Percentiles rank a stretch among this genome's conserved stretches.
Evolutionary conservation across 2,113 vertebrate genomes (phyloP).

Genomic region (Tichodroma muraria): DNA sequence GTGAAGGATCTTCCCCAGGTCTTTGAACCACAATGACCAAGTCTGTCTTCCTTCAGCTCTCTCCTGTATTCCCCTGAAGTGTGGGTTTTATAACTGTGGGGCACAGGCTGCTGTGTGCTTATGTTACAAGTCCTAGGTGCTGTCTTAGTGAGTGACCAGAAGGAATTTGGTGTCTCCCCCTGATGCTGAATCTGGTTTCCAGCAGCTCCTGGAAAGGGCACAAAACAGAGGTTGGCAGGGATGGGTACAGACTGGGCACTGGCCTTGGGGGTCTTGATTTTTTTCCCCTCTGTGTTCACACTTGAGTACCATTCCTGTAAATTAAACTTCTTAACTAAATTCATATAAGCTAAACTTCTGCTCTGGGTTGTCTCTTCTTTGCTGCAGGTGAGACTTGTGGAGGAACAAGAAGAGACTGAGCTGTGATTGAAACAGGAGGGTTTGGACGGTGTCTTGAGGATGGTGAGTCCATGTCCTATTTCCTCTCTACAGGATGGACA

Average conservation of each 20-base stretch:
- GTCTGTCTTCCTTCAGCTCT: neutral
- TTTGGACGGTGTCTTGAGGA: neutral
- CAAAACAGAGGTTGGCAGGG: neutral
- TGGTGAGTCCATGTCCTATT: conserved; percentile 22
- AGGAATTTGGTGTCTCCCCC: neutral
- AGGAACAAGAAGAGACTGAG: neutral
- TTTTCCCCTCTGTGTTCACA: neutral
- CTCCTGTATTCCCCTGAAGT: rapidly evolving
- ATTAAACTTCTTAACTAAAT: neutral
- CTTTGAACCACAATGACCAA: neutral
- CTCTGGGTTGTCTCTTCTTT: neutral
- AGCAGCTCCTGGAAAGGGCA: neutral
- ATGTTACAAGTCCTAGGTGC: neutral
- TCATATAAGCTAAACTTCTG: neutral
- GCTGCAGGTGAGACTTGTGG: neutral
- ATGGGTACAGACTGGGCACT: neutral
- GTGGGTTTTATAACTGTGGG: neutral
- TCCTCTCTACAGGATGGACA: neutral
- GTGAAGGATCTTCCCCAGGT: neutral
- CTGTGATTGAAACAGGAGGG: neutral
- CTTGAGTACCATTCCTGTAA: neutral
- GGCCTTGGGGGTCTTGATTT: neutral
- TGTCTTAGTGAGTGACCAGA: neutral
- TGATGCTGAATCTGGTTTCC: neutral
- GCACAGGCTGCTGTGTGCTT: neutral